A percentile compares a stretch with the other conserved stretches of the same genome.
Evolutionary conservation across 2,797 vertebrate species (phyloP).

Genomic region (Chloroceryle amazona): DNA sequence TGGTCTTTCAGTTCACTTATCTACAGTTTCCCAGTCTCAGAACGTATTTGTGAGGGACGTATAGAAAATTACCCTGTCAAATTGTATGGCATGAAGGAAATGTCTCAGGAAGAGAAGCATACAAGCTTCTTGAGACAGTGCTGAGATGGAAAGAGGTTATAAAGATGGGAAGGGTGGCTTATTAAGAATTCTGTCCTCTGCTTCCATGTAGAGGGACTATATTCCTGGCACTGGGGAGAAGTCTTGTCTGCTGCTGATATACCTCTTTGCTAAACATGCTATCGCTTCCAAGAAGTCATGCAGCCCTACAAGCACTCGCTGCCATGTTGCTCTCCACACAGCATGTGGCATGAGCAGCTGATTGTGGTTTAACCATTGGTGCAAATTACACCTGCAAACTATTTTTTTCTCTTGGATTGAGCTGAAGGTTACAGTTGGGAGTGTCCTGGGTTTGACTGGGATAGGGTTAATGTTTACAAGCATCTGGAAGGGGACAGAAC

Average conservation of each 20-base stretch:
- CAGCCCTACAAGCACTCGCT: not conserved
- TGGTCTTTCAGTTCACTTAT: not conserved
- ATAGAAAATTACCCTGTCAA: conserved; percentile 48
- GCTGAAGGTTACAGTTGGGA: not conserved
- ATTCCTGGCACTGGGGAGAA: not conserved
- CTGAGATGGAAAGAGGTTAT: conserved; percentile 30
- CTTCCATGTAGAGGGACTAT: not conserved
- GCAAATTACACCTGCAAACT: not conserved
- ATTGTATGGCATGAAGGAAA: not conserved
- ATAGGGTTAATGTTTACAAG: no score
- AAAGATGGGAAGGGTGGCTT: not conserved
- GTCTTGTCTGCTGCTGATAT: not conserved
- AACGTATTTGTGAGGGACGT: not conserved
- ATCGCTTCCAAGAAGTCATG: not conserved
- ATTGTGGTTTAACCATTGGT: not conserved
- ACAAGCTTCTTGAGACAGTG: not conserved
- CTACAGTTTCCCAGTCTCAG: not conserved
- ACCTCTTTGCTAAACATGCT: not conserved
- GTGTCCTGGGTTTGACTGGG: no score
- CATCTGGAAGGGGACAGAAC: no score
- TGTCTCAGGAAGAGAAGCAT: not conserved
- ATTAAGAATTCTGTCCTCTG: conserved; percentile 36
- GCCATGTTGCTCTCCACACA: not conserved
- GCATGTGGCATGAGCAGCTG: fast-evolving
- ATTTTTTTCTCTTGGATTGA: not conserved